Evolutionary conservation across 2,888 invertebrate genomes (phyloP), one percentile per base, ranked within the genome.

Genomic region (Ochropleura leucogaster): DNA sequence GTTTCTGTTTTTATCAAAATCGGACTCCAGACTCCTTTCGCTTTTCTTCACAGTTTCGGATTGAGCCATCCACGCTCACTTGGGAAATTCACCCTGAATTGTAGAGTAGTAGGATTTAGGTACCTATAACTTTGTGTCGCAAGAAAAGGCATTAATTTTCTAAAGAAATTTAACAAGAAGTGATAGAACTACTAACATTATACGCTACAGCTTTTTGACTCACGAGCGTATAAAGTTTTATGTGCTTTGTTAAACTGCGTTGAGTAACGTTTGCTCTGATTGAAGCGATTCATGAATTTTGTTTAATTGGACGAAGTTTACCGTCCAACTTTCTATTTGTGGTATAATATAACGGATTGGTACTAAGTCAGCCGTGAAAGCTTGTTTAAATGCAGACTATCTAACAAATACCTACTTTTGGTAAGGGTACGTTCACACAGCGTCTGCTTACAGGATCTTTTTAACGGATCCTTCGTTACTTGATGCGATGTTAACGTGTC

Each of bases 161-260:
- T 55, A 42, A 63, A 53, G 47, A 62, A 72, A 82, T 76, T 74
- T 70, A 82, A 85, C 72, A 79, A 85, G 75, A 82, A 85, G 75
- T 82, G 55, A 55, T 68, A n/a, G 1, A 62, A 63, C 65, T 51
- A 65, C 62, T 55, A 63, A 68, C 53, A 20, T 49, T 57, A 40
- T 66, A 1, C 30, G 1, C 30, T 1, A 30, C 30, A 30, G 30
- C 30, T 60, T 20, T 42, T 40, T 30, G n/a, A 63, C 57, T 44
- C 16, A 62, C 8, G 16, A 73, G 7, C 69, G n/a, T 9, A 67
- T 64, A 67, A 59, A 69, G 55, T 30, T 81, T 81, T 47, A 59
- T 47, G 42, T 70, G 18, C 40, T 51, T 10, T 42, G 68, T 10
- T 68, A 14, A 72, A 62, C 44, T 53, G 14, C 16, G 5, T 46